phyloP scores from a whole-genome alignment of 2,797 vertebrate genomes.

The Delichon dasypus region DNA sequence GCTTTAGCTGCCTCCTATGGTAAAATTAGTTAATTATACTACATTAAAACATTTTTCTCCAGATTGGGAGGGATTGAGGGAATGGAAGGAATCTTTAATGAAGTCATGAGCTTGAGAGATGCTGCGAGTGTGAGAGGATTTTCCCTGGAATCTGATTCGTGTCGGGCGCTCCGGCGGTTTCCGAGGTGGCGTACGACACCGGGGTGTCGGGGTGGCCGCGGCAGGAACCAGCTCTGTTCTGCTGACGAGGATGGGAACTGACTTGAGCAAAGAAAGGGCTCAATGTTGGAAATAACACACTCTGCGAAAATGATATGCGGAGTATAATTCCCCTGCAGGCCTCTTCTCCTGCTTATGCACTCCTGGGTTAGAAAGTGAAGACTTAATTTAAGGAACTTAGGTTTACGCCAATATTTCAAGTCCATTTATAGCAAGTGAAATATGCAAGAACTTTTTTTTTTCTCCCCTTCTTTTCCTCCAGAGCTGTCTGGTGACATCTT shows the following conservation, averaged over 20 bases:
- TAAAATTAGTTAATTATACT: neutral
- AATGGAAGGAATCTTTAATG: neutral
- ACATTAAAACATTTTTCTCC: neutral
- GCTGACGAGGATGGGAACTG: slow-evolving; percentile 74
- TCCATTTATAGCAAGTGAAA: slow-evolving; percentile 55
- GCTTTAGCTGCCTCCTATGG: neutral
- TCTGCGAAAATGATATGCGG: slow-evolving; percentile 44
- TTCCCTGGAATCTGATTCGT: neutral
- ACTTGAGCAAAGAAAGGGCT: slow-evolving; percentile 26
- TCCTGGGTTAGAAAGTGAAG: slow-evolving; percentile 61
- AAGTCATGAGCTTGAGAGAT: neutral
- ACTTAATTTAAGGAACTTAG: slow-evolving; percentile 64
- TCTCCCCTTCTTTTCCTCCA: neutral
- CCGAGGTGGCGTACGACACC: neutral
- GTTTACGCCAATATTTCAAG: slow-evolving; percentile 50
- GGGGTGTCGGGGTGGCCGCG: neutral
- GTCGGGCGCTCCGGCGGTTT: neutral
- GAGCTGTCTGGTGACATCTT: slow-evolving; percentile 46
- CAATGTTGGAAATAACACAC: slow-evolving; percentile 17
- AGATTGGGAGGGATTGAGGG: neutral
- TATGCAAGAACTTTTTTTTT: neutral
- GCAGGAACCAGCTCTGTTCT: slow-evolving; percentile 6
- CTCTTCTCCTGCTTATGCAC: slow-evolving; percentile 49
- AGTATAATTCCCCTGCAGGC: slow-evolving; percentile 58
- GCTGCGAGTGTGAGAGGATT: neutral